phyloP scores from a whole-genome alignment of 1,140 invertebrate genomes.

The Pogonognathellus flavescens region DNA sequence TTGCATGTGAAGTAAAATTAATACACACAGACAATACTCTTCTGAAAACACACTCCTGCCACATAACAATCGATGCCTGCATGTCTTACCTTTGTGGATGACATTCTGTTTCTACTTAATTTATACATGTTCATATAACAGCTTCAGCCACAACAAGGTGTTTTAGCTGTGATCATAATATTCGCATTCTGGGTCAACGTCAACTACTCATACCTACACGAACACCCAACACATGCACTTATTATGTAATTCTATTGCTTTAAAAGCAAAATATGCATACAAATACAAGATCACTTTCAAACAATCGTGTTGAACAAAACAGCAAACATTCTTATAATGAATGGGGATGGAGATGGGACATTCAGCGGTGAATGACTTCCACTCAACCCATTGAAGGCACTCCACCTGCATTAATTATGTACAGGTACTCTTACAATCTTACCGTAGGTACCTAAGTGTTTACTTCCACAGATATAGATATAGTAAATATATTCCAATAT shows the following conservation, averaged over 20 bases:
- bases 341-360: neutral
- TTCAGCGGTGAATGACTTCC: constrained; percentile 32
- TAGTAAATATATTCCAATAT: no score
- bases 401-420: neutral
- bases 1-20: neutral
- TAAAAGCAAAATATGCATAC: neutral
- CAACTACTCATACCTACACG: constrained; percentile 31
- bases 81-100: no score
- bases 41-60: no score
- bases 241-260: no score
- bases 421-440: neutral
- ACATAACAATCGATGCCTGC: no score
- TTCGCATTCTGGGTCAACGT: constrained; percentile 30
- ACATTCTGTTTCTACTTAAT: no score
- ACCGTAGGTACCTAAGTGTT: neutral
- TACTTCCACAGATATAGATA: no score
- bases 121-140: no score
- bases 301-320: neutral
- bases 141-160: no score
- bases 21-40: no score
- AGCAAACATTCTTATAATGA: neutral
- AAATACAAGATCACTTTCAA: neutral
- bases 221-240: neutral
- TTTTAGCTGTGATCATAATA: neutral
- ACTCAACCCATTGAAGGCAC: neutral